These are phyloP conservation scores for Cantharis rustica DNA, from an alignment of 2,888 invertebrate genomes.

Conservation along the genomic window DNA sequence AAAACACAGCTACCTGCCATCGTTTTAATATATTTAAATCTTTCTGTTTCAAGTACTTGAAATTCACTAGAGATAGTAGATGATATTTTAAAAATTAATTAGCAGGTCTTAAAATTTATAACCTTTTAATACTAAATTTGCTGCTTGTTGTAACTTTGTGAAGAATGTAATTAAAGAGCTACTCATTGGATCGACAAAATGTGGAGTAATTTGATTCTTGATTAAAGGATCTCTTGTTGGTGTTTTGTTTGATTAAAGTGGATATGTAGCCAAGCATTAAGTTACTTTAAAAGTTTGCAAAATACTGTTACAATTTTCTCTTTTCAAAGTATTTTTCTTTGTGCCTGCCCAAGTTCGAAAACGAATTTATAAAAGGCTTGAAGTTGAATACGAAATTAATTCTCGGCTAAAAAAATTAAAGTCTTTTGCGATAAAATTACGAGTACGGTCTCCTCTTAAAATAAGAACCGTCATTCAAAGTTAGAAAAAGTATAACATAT, in stretches of 20 bases:
- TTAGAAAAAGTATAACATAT: neutral
- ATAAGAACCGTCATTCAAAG: neutral
- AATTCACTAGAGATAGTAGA: neutral
- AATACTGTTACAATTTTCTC: neutral
- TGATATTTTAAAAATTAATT: neutral
- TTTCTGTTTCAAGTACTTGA: neutral
- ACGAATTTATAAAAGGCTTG: neutral
- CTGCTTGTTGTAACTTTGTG: neutral
- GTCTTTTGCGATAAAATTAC: neutral
- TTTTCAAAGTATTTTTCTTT: neutral
- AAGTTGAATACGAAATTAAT: neutral
- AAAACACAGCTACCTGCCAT: too few species aligned
- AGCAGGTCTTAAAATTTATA: neutral
- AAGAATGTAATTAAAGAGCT: conserved; percentile 2
- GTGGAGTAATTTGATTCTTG: conserved; percentile 3
- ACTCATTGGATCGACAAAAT: conserved; percentile 3
- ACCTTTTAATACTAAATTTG: neutral
- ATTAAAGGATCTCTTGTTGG: conserved; percentile 2
- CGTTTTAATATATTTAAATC: too few species aligned
- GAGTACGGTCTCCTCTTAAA: neutral
- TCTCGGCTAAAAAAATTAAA: neutral
- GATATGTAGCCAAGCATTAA: neutral
- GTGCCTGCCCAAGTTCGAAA: neutral
- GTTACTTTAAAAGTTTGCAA: neutral
- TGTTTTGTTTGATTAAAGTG: conserved; percentile 3